phyloP scores from a whole-genome alignment of 2,797 vertebrate species.

The Echiichthys vipera region DNA sequence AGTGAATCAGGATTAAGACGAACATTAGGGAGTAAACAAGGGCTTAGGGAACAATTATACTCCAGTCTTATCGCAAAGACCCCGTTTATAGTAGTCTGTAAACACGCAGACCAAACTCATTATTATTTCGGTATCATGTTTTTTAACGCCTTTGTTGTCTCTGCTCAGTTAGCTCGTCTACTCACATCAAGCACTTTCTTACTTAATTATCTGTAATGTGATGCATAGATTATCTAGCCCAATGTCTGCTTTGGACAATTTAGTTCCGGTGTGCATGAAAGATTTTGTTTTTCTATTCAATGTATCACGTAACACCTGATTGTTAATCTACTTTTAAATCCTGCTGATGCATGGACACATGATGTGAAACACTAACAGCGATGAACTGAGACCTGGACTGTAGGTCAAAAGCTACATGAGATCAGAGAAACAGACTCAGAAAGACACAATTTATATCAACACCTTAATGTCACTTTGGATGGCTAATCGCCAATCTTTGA shows the following conservation, averaged over 20 bases:
- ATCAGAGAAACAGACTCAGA: slow-evolving; percentile 4
- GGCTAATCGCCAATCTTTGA: background rate
- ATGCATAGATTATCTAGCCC: slow-evolving; percentile 40
- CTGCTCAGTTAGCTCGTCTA: slow-evolving; percentile 22
- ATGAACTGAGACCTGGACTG: background rate
- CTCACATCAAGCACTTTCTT: slow-evolving; percentile 24
- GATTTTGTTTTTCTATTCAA: background rate
- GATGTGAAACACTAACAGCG: background rate
- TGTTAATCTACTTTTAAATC: slow-evolving; percentile 23
- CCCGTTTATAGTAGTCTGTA: slow-evolving; percentile 33
- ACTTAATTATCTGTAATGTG: slow-evolving; percentile 56
- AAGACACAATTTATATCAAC: background rate
- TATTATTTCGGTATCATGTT: slow-evolving; percentile 25
- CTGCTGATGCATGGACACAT: background rate
- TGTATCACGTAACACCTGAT: slow-evolving; percentile 7
- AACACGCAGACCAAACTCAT: slow-evolving; percentile 41
- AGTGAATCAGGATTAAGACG: slow-evolving; percentile 46
- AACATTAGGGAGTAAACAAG: slow-evolving; percentile 46
- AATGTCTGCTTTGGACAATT: background rate
- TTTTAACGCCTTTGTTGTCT: slow-evolving; percentile 26
- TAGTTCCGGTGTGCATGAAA: slow-evolving; percentile 7
- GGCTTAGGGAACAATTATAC: slow-evolving; percentile 50
- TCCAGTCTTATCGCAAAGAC: slow-evolving; percentile 22
- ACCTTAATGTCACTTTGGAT: background rate
- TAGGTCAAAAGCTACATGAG: background rate